Evolutionary conservation across 2,113 vertebrate genomes (phyloP).

Genomic region (Labeo rohita): DNA sequence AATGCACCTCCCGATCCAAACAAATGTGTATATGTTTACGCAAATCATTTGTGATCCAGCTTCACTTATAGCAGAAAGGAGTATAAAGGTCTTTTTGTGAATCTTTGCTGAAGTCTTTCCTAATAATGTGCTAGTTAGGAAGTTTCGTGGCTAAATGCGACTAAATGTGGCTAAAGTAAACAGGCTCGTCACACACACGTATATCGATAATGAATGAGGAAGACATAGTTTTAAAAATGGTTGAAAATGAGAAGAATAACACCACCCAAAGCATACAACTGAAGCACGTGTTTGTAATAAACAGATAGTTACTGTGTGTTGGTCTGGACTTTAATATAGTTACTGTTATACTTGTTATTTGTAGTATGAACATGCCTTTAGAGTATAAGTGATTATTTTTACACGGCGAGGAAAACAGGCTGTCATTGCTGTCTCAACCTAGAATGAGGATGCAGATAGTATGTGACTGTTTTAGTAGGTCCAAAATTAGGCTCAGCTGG

Average conservation of each 20-base stretch:
- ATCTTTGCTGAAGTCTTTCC: too few relatives aligned
- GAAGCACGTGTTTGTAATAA: background rate
- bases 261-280: background rate
- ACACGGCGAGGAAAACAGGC: background rate
- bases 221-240: too few relatives aligned
- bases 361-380: background rate
- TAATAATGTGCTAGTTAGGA: too few relatives aligned
- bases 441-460: background rate
- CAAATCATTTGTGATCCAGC: too few relatives aligned
- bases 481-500: background rate
- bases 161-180: too few relatives aligned
- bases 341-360: background rate
- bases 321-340: too few relatives aligned
- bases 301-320: background rate
- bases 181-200: too few relatives aligned
- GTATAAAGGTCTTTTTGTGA: too few relatives aligned
- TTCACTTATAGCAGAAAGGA: too few relatives aligned
- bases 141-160: too few relatives aligned
- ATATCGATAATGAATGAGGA: background rate
- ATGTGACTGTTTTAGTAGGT: background rate
- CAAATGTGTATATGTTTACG: too few relatives aligned
- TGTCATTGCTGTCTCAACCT: background rate
- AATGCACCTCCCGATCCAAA: too few relatives aligned
- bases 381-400: background rate
- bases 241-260: background rate